These are phyloP conservation scores for Phengaris alcon DNA, from an alignment of 2,888 invertebrate genomes.

Conservation along the genomic window DNA sequence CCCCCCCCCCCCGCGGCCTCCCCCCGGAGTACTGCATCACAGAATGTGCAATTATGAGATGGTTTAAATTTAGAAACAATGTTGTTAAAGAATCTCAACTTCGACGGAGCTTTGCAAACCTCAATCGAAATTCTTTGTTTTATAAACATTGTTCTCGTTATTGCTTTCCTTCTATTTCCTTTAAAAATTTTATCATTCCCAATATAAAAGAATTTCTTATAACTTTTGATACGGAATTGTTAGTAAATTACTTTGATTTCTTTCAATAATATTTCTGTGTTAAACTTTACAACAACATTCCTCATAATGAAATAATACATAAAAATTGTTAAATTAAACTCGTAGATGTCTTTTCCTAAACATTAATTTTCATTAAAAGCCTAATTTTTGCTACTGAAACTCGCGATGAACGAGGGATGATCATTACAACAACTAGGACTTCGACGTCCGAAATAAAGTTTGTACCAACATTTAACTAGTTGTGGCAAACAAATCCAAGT, in stretches of 20 bases:
- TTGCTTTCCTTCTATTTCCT: conserved; percentile 57
- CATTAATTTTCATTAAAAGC: neutral
- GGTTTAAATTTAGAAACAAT: conserved; percentile 79
- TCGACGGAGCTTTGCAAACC: conserved; percentile 65
- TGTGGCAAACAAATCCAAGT: conserved; percentile 68
- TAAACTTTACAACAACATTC: neutral
- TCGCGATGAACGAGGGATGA: conserved; percentile 48
- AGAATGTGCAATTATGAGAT: conserved; percentile 79
- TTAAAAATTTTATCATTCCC: conserved; percentile 51
- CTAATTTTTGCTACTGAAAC: conserved; percentile 35
- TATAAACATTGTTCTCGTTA: conserved; percentile 68
- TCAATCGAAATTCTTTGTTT: conserved; percentile 76
- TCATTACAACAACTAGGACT: conserved; percentile 57
- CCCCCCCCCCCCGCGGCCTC: conserved; percentile 47
- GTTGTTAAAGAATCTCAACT: conserved; percentile 75
- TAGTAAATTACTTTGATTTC: conserved; percentile 29
- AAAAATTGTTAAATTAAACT: neutral
- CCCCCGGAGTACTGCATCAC: conserved; percentile 68
- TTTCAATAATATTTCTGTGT: neutral
- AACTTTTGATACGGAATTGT: conserved; percentile 5
- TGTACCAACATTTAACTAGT: conserved; percentile 74
- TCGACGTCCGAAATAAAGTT: conserved; percentile 67
- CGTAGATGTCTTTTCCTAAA: too few species aligned
- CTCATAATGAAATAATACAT: neutral
- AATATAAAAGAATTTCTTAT: conserved; percentile 32